Conservation (phyloP, 1,140 invertebrate genomes). For the Zaprionus capensis region DNA sequence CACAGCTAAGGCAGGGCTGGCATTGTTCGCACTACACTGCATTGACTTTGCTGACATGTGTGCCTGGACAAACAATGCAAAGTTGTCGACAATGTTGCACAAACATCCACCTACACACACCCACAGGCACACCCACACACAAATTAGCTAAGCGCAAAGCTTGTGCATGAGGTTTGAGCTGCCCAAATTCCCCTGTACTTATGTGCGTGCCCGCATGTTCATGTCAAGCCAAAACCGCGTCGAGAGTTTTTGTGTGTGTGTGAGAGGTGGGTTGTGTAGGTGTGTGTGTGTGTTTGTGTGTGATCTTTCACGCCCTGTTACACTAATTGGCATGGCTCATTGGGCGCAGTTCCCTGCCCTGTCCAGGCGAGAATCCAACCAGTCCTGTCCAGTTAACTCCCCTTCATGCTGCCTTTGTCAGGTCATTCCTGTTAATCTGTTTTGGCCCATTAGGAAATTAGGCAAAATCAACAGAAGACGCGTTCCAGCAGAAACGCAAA, state of each 20-base stretch:
- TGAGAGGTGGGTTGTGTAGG: background rate
- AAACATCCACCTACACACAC: background rate
- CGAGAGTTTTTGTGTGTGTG: conserved; percentile 7
- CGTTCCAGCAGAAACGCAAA: conserved; percentile 30
- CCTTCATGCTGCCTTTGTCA: background rate
- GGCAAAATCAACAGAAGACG: conserved; percentile 21
- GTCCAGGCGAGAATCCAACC: background rate
- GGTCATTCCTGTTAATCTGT: conserved; percentile 31
- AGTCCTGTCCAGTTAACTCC: too few species aligned
- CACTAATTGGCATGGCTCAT: conserved; percentile 77
- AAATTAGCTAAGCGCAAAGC: conserved; percentile 5
- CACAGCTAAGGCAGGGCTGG: conserved; percentile 9
- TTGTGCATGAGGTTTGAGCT: conserved; percentile 26
- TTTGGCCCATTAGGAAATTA: conserved; percentile 59
- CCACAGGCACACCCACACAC: background rate
- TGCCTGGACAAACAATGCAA: conserved; percentile 11
- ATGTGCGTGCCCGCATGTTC: conserved; percentile 2
- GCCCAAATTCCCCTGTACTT: conserved; percentile 33
- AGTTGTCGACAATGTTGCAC: background rate
- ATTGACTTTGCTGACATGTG: background rate
- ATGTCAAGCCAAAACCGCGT: background rate
- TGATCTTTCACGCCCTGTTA: conserved; percentile 69
- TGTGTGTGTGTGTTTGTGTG: conserved; percentile 44
- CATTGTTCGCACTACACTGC: background rate
- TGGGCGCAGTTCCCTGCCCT: conserved; percentile 27